These are phyloP conservation scores for Haplotaxodon microlepis DNA, from an alignment of 2,113 vertebrate species.

Conservation along the genomic window DNA sequence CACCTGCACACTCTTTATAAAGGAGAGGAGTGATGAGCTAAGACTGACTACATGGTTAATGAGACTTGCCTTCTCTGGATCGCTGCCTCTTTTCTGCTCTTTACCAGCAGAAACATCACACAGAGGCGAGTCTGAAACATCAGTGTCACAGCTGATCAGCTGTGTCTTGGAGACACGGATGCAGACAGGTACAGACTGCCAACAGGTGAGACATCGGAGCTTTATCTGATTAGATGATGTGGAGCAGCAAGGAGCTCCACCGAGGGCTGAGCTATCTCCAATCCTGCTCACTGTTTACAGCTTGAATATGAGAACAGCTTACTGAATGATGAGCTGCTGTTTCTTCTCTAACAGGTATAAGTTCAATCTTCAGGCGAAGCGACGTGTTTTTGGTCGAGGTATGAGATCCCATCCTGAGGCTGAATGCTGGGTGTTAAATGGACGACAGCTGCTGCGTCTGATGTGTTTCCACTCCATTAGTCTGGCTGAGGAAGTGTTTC, in stretches of 20 bases:
- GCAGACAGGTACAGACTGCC: background rate
- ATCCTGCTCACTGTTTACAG: background rate
- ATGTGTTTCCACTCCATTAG: slow-evolving; percentile 21
- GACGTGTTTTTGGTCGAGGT: background rate
- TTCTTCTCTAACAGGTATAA: background rate
- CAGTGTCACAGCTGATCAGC: background rate
- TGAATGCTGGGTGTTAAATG: slow-evolving; percentile 5
- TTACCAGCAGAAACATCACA: background rate
- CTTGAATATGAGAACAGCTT: background rate
- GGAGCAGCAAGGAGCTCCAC: background rate
- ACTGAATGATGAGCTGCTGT: background rate
- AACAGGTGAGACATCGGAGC: background rate
- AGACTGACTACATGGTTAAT: background rate
- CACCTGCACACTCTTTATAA: background rate
- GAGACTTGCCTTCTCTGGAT: background rate
- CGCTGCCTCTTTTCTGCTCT: background rate
- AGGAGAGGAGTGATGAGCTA: background rate
- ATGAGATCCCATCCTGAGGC: background rate
- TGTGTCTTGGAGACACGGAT: background rate
- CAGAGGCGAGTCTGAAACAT: background rate
- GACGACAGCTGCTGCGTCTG: background rate
- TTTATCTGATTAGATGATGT: background rate
- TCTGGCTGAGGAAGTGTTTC: background rate
- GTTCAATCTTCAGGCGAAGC: background rate
- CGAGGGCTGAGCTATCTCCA: background rate